phyloP scores from a whole-genome alignment of 2,797 vertebrate genomes.

The Scomberomorus guttatus region DNA sequence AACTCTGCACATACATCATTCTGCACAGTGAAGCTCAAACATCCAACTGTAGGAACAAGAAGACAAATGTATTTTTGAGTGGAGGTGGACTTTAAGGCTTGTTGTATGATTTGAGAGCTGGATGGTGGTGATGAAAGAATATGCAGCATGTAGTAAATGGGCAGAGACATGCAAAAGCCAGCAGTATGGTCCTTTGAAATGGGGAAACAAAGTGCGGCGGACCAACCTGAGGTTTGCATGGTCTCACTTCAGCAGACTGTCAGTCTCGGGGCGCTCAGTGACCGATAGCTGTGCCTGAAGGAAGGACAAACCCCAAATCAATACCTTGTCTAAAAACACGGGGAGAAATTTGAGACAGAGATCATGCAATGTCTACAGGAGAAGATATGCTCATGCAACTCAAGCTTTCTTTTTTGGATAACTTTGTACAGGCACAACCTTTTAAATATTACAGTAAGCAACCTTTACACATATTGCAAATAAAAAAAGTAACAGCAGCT shows the following conservation, averaged over 20 bases:
- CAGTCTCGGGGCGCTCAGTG: slow-evolving; percentile 69
- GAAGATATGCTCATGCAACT: slow-evolving; percentile 92
- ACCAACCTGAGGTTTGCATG: slow-evolving; percentile 75
- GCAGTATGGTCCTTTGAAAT: not conserved
- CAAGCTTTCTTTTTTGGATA: slow-evolving; percentile 80
- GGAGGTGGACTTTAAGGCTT: not conserved
- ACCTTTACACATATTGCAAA: slow-evolving; percentile 83
- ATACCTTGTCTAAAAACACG: slow-evolving; percentile 67
- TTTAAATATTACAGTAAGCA: slow-evolving; percentile 78
- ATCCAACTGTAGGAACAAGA: no score
- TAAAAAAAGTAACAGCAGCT: slow-evolving; percentile 85
- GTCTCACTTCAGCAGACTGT: slow-evolving; percentile 64
- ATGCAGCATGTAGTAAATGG: slow-evolving; percentile 1
- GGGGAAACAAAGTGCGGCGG: not conserved
- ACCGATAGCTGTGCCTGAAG: slow-evolving; percentile 77
- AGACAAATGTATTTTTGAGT: no score
- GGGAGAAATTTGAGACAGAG: slow-evolving; percentile 71
- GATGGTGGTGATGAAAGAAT: not conserved
- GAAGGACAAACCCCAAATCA: slow-evolving; percentile 83
- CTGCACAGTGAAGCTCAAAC: no score
- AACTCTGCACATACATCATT: no score
- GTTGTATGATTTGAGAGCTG: not conserved
- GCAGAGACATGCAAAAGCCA: slow-evolving; percentile 1
- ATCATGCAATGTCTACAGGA: slow-evolving; percentile 91
- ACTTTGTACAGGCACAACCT: slow-evolving; percentile 71